These are phyloP conservation scores for Rhineura floridana DNA, from an alignment of 2,113 vertebrate genomes.

Conservation along the genomic window DNA sequence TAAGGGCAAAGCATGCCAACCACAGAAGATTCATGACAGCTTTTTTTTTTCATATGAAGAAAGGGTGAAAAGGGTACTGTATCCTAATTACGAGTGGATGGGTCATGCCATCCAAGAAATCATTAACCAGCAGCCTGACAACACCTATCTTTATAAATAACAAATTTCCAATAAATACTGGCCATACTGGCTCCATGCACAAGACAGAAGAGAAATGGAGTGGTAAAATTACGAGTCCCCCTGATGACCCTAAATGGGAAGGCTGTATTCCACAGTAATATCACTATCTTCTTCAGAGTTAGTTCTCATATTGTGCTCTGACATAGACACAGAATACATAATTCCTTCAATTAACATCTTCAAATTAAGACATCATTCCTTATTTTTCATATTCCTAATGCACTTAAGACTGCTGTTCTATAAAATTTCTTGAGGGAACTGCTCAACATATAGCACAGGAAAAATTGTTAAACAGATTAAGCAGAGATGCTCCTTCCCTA, in stretches of 20 bases:
- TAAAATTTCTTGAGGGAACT: background rate
- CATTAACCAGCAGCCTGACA: slow-evolving; percentile 11
- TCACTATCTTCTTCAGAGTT: slow-evolving; percentile 42
- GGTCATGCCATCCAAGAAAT: background rate
- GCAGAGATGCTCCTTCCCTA: background rate
- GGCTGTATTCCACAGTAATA: slow-evolving; percentile 47
- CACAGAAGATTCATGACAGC: slow-evolving; percentile 1
- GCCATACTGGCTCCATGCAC: background rate
- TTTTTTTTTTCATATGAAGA: background rate
- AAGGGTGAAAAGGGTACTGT: slow-evolving; percentile 3
- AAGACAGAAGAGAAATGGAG: background rate
- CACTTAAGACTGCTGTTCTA: background rate
- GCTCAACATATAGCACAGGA: background rate
- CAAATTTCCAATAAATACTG: background rate
- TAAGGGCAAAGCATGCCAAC: background rate
- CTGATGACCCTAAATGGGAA: slow-evolving; percentile 41
- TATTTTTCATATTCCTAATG: background rate
- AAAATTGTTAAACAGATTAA: background rate
- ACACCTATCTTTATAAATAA: slow-evolving; percentile 11
- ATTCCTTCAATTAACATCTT: slow-evolving; percentile 54
- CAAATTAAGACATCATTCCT: slow-evolving; percentile 16
- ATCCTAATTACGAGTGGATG: background rate
- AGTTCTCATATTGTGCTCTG: slow-evolving; percentile 40
- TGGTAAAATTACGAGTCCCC: slow-evolving; percentile 18
- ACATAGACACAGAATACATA: slow-evolving; percentile 35